phyloP scores from a whole-genome alignment of 2,113 vertebrate species.

The Dicaeum eximium region DNA sequence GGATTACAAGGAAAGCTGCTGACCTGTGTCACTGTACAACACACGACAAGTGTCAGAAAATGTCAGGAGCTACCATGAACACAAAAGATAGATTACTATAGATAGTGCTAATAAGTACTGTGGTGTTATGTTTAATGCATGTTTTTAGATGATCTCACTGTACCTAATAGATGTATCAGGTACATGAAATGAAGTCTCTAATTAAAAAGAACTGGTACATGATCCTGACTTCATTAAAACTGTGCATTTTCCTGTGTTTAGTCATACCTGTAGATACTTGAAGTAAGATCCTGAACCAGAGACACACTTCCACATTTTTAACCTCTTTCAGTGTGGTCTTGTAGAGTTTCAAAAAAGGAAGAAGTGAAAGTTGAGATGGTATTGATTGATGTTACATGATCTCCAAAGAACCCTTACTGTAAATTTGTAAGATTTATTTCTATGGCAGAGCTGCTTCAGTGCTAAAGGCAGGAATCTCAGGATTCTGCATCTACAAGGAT shows the following conservation, averaged over 20 bases:
- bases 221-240: background rate
- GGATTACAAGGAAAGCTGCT: background rate
- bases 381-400: background rate
- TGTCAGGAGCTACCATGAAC: background rate
- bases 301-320: background rate
- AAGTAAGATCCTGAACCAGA: background rate
- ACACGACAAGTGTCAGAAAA: background rate
- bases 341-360: background rate
- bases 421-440: background rate
- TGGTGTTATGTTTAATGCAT: background rate
- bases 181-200: background rate
- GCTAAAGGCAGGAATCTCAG: background rate
- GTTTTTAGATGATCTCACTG: background rate
- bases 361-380: background rate
- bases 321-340: background rate
- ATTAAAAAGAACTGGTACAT: background rate
- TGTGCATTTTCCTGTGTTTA: background rate
- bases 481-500: background rate
- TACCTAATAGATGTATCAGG: background rate
- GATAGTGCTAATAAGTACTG: background rate
- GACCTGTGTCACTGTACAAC: background rate
- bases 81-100: background rate
- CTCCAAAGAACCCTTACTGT: background rate
- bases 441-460: background rate
- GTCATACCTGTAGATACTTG: background rate